phyloP scores from a whole-genome alignment of 2,888 invertebrate species.

The Ferdinandea cuprea region DNA sequence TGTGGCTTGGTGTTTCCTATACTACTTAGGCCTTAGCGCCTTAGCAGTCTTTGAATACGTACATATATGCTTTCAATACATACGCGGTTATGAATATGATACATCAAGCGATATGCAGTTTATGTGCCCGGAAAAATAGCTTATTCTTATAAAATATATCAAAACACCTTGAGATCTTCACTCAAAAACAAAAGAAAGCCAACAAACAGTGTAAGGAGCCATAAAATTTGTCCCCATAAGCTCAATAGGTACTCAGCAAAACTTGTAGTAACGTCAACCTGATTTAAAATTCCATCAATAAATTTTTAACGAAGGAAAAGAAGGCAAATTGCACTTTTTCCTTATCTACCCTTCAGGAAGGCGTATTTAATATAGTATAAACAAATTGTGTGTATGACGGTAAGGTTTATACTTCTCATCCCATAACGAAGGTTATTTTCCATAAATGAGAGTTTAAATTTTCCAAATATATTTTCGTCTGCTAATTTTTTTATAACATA shows the following conservation, averaged over 20 bases:
- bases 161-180: no score
- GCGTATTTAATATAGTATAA: neutral
- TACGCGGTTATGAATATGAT: no score
- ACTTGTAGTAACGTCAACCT: slow-evolving; percentile 17
- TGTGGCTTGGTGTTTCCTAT: no score
- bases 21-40: no score
- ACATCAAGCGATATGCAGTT: no score
- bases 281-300: slow-evolving; percentile 71
- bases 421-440: slow-evolving; percentile 7
- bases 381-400: neutral
- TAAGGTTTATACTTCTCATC: slow-evolving; percentile 34
- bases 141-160: no score
- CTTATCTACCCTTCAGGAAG: slow-evolving; percentile 9
- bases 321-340: slow-evolving; percentile 22
- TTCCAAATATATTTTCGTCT: slow-evolving; percentile 53
- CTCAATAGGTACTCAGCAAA: neutral
- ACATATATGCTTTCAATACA: no score
- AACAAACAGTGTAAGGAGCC: no score
- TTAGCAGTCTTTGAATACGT: no score
- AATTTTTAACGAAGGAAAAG: slow-evolving; percentile 38
- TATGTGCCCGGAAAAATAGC: no score
- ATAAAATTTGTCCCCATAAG: no score
- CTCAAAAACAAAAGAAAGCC: neutral
- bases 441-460: slow-evolving; percentile 48
- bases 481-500: slow-evolving; percentile 30